A percentile compares a stretch with the other conserved stretches of the same genome.
These are phyloP conservation scores for Trissoscelio sp. DNA, from an alignment of 2,888 invertebrate species.

Conservation along the genomic window DNA sequence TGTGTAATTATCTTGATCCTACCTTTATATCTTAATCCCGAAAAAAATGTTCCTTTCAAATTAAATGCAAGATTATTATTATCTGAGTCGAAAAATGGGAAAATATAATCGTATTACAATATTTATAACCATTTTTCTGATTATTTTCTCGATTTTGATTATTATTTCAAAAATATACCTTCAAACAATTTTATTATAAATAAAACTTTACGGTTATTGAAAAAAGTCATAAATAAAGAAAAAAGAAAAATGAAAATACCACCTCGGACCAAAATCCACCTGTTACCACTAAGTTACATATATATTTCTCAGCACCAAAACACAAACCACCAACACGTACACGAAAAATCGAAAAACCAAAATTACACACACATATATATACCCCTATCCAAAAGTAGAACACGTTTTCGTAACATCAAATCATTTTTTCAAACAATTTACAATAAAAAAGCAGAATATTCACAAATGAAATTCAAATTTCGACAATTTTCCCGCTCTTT, in stretches of 20 bases:
- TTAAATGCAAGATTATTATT: conserved; percentile 3
- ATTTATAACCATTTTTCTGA: no score
- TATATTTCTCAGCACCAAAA: conserved; percentile 28
- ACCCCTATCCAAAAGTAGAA: conserved; percentile 14
- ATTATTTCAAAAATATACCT: background rate
- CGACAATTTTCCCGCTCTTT: no score
- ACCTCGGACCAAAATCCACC: conserved; percentile 21
- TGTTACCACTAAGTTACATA: conserved; percentile 31
- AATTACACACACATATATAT: conserved; percentile 8
- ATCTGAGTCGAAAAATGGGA: background rate
- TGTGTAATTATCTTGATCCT: background rate
- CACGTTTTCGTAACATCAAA: no score
- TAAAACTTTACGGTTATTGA: background rate
- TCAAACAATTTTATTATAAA: no score
- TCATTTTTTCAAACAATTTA: no score
- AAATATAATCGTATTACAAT: background rate
- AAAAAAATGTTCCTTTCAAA: conserved; percentile 1
- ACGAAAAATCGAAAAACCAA: conserved; percentile 27
- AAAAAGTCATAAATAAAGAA: background rate
- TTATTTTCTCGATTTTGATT: background rate
- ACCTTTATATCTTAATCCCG: conserved; percentile 1
- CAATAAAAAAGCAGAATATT: no score
- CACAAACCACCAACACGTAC: conserved; percentile 20
- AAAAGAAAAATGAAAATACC: no score
- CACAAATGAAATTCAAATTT: no score